Conservation (phyloP, 2,113 vertebrate species). For the Okapia johnstoni region DNA sequence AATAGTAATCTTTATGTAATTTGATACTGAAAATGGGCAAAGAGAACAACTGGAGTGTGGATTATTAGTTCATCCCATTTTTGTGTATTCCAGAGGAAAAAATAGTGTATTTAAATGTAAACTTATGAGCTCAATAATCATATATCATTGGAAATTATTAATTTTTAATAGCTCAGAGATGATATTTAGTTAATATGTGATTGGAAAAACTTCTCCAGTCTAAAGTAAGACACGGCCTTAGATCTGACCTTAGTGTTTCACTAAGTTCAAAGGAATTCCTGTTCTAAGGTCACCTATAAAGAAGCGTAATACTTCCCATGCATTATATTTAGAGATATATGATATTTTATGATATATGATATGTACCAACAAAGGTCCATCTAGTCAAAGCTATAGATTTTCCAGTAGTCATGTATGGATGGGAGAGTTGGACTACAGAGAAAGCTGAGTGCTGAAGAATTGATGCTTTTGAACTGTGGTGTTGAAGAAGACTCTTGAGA, state of each 20-base stretch:
- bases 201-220: background rate
- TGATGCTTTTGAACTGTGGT: background rate
- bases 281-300: background rate
- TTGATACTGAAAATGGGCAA: background rate
- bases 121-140: background rate
- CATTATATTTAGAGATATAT: background rate
- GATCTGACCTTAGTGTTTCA: background rate
- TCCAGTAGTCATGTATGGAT: background rate
- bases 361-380: background rate
- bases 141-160: background rate
- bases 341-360: background rate
- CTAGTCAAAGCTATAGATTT: background rate
- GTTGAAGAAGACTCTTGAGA: background rate
- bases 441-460: background rate
- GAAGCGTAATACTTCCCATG: background rate
- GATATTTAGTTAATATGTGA: background rate
- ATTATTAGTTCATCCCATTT: background rate
- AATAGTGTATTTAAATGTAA: background rate
- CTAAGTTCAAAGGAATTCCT: background rate
- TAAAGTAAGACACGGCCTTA: background rate
- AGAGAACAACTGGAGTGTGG: background rate
- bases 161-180: background rate
- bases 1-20: background rate
- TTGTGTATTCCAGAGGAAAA: background rate
- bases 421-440: background rate